A percentile compares a stretch with the other conserved stretches of the same genome.
Conservation (phyloP, 37 sponge, comb jelly and placozoan genomes). For the Ephydatia muelleri region DNA sequence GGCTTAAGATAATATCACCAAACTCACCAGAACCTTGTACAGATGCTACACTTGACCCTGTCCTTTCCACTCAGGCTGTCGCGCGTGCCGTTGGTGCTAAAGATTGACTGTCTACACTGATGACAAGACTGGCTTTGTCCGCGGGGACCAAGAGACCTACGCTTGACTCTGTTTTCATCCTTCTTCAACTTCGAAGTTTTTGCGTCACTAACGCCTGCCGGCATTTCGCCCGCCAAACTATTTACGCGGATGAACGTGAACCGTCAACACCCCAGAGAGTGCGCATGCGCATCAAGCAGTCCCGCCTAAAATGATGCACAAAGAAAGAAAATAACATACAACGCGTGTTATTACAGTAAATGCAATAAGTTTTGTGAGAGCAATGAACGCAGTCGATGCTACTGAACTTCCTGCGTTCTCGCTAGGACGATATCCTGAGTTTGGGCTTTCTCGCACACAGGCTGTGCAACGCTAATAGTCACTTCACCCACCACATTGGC, state of each 20-base stretch:
- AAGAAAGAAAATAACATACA: background rate
- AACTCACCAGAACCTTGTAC: constrained; percentile 65
- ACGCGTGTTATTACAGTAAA: background rate
- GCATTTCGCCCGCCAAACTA: too few relatives aligned
- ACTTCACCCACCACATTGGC: background rate
- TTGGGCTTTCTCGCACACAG: background rate
- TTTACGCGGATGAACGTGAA: background rate
- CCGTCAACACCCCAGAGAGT: background rate
- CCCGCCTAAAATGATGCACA: background rate
- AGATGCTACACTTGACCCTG: constrained; percentile 58
- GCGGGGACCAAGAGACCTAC: background rate
- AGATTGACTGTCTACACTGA: constrained; percentile 71
- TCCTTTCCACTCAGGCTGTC: constrained; percentile 49
- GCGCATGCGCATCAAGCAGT: background rate
- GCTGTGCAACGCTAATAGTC: background rate
- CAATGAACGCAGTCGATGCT: background rate
- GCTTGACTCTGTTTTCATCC: background rate
- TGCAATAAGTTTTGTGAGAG: background rate
- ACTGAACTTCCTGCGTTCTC: background rate
- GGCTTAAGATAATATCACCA: background rate
- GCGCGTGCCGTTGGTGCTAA: constrained; percentile 56
- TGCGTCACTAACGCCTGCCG: too few relatives aligned
- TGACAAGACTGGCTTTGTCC: constrained; percentile 71
- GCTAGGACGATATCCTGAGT: background rate
- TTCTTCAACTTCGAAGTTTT: background rate